Conservation (phyloP, 2,797 vertebrate species). For the Channallabes apus region DNA sequence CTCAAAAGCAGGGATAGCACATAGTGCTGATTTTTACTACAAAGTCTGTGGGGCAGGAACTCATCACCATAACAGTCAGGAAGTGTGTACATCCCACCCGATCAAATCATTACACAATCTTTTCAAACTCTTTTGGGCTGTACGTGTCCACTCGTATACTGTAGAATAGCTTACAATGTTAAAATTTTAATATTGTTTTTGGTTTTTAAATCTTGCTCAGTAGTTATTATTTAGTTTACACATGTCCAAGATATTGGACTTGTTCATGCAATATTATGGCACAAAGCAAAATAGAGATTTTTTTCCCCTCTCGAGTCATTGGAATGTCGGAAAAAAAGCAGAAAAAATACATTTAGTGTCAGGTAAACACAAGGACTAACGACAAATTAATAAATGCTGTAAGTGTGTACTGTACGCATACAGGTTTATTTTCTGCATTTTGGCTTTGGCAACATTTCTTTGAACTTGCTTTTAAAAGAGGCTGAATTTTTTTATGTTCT, state of each 20-base stretch:
- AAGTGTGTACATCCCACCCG: neutral
- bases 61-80: neutral
- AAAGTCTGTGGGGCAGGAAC: neutral
- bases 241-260: neutral
- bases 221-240: neutral
- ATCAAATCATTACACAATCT: neutral
- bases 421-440: neutral
- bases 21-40: neutral
- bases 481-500: neutral
- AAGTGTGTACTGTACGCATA: neutral
- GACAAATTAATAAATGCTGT: neutral
- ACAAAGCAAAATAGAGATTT: too few relatives aligned
- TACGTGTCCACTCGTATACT: too few relatives aligned
- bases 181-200: neutral
- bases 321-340: too few relatives aligned
- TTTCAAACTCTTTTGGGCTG: neutral
- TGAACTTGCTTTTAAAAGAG: neutral
- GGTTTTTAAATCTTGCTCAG: neutral
- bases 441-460: neutral
- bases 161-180: too few relatives aligned
- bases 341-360: too few relatives aligned
- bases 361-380: neutral
- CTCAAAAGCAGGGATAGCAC: neutral
- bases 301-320: too few relatives aligned
- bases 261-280: too few relatives aligned